phyloP scores from a whole-genome alignment of 2,113 vertebrate species.

The Ceratotherium simum region DNA sequence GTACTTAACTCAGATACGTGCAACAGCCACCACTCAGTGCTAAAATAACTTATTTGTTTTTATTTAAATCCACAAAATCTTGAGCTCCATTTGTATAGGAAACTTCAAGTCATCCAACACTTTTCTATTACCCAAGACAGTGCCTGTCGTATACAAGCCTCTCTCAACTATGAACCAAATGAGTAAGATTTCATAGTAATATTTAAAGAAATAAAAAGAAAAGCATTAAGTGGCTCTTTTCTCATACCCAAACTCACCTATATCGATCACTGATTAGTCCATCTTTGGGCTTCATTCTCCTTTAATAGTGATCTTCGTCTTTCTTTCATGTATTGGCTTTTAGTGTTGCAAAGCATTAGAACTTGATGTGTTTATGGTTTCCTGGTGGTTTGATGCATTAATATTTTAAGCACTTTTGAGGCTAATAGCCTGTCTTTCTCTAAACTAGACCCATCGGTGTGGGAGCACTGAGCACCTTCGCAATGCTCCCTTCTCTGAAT shows the following conservation, averaged over 20 bases:
- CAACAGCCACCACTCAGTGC: not conserved
- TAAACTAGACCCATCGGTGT: not conserved
- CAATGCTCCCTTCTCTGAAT: not conserved
- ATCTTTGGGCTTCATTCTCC: not conserved
- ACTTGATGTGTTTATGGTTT: not conserved
- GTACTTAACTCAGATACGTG: too few relatives aligned
- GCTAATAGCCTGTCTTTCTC: not conserved
- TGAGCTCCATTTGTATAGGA: not conserved
- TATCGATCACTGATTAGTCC: not conserved
- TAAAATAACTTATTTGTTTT: not conserved
- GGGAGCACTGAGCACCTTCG: not conserved
- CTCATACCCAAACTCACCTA: not conserved
- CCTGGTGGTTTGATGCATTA: not conserved
- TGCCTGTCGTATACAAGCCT: not conserved
- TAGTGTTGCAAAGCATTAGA: not conserved
- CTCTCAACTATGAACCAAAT: not conserved
- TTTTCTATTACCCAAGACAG: not conserved
- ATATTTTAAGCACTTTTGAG: not conserved
- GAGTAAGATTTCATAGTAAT: not conserved
- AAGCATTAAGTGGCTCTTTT: not conserved
- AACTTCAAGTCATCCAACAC: not conserved
- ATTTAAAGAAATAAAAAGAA: not conserved
- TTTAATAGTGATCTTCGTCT: not conserved
- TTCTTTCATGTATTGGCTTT: not conserved
- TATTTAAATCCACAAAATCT: not conserved